Evolutionary conservation across 2,113 vertebrate species (phyloP), one percentile per base, ranked within the genome.

Genomic region (Chaetura pelagica): DNA sequence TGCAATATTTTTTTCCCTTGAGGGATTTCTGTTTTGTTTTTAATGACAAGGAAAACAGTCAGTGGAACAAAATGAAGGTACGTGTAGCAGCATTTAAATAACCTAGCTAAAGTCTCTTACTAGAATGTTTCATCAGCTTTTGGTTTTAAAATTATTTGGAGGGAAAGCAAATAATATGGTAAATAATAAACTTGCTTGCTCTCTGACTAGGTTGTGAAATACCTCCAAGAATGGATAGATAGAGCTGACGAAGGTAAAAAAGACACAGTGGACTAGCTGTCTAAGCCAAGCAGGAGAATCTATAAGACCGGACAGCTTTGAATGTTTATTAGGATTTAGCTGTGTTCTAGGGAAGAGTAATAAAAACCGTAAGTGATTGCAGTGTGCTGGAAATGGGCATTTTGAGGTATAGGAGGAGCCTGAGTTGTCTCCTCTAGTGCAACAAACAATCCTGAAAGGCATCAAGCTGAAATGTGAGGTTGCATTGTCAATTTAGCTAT

Each of bases 11-110:
- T 87, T 78, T 48, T 27, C 78, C 85, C 92, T 40, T 18, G 89
- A 87, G 96, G n/a, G 35, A 75, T 94, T 93, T 92, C 32, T 84
- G 42, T 19, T 96, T 97, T 94, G 78, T 82, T 93, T 93, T 94
- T 93, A 69, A 95, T 30, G 35, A 92, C 68, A 96, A 96, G 87
- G 89, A 79, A 55, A 83, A 78, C 30, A 40, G 35, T 48, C 67
- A 75, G 27, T 73, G 48, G 62, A 58, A 73, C 48, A 94, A 90
- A 93, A 88, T 32, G 6, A 66, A 38, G 11, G 34, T 57, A 12
- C 18, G 4, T 16, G 8, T 32, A 61, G 44, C 24, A 52, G 26
- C 19, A 72, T 52, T 90, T 89, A 55, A 35, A 57, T 61, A 12
- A 57, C 10, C 22, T 42, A 83, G 10, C 35, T 72, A 51, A 77